Conservation (phyloP, 2,888 invertebrate genomes). For the Himalopsyche tibetana region DNA sequence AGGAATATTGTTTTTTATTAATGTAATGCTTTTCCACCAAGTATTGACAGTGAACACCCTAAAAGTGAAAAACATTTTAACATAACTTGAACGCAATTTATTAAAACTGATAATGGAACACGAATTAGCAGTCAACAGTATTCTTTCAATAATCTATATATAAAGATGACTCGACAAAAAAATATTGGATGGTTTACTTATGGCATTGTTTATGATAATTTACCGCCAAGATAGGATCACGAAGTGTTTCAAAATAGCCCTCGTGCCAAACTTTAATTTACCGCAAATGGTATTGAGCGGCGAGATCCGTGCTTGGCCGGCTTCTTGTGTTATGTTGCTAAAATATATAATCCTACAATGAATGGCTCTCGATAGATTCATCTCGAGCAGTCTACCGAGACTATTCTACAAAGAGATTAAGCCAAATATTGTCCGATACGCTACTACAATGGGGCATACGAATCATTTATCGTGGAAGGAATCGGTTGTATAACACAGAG, state of each 20-base stretch:
- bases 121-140: too few species aligned
- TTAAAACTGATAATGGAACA: too few species aligned
- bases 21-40: too few species aligned
- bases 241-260: conserved; percentile 24
- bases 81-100: too few species aligned
- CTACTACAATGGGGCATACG: not conserved
- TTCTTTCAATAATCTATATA: too few species aligned
- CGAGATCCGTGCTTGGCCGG: not conserved
- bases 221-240: not conserved
- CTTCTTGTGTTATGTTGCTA: conserved; percentile 33
- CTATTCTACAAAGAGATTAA: not conserved
- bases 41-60: too few species aligned
- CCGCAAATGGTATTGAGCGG: not conserved
- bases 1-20: too few species aligned
- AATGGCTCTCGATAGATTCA: not conserved
- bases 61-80: too few species aligned
- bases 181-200: not conserved
- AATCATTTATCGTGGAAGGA: not conserved
- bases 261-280: conserved; percentile 14
- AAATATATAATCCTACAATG: not conserved
- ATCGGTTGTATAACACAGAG: not conserved
- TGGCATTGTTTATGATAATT: not conserved
- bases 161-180: not conserved
- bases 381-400: conserved; percentile 9
- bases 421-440: not conserved